phyloP scores from a whole-genome alignment of 2,113 vertebrate species.

The Isichthys henryi region DNA sequence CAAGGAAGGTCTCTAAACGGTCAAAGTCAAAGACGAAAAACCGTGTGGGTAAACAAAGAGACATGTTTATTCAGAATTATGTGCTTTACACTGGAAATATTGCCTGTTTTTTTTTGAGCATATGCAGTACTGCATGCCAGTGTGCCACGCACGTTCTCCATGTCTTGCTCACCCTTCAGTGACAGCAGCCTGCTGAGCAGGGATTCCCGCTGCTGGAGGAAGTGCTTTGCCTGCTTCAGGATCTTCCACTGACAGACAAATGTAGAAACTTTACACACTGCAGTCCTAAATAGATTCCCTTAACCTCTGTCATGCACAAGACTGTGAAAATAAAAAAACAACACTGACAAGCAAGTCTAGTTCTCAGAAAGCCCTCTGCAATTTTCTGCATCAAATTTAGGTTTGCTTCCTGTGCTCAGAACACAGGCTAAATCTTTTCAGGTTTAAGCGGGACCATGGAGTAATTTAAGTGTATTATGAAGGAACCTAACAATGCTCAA shows the following conservation, averaged over 20 bases:
- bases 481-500: neutral
- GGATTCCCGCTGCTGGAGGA: slow-evolving; percentile 65
- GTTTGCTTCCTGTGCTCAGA: neutral
- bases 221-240: slow-evolving; percentile 61
- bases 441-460: neutral
- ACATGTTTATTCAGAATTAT: neutral
- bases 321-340: neutral
- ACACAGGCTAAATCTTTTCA: neutral
- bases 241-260: slow-evolving; percentile 65
- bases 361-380: neutral
- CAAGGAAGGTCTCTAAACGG: slow-evolving; percentile 24
- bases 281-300: neutral
- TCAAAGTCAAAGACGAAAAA: neutral
- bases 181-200: slow-evolving; percentile 62
- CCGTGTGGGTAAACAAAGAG: neutral
- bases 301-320: neutral
- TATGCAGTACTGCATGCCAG: neutral
- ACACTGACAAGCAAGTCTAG: neutral
- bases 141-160: neutral
- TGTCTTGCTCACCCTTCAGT: slow-evolving; percentile 60
- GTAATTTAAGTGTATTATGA: no score
- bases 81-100: neutral
- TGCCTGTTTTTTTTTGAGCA: neutral
- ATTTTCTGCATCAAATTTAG: neutral
- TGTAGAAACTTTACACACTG: neutral